These are phyloP conservation scores for Microchirus variegatus DNA, from an alignment of 2,797 vertebrate species.

Conservation along the genomic window DNA sequence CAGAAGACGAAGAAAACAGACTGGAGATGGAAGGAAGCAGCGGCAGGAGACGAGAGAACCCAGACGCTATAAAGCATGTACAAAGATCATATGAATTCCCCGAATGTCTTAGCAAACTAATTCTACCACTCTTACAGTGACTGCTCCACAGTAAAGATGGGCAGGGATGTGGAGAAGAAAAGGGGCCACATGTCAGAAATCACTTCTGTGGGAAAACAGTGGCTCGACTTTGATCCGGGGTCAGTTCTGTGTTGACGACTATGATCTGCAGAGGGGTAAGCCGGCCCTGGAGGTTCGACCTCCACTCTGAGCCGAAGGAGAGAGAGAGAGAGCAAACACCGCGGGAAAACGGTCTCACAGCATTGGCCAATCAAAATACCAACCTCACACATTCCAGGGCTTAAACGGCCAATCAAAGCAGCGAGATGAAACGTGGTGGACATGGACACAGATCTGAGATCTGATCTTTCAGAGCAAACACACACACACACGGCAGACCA, in stretches of 20 bases:
- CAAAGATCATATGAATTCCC: no score
- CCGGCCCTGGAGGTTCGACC: conserved; percentile 54
- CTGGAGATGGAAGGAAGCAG: not conserved
- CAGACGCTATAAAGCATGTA: no score
- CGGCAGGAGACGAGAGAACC: not conserved
- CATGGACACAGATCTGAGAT: conserved; percentile 35
- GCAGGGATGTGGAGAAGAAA: not conserved
- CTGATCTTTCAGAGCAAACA: conserved; percentile 62
- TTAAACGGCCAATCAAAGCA: conserved; percentile 65
- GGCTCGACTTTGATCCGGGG: conserved; percentile 27
- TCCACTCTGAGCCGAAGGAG: conserved; percentile 30
- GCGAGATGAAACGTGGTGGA: conserved; percentile 43
- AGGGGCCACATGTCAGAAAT: not conserved
- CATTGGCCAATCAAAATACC: conserved; percentile 66
- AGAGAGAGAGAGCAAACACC: conserved; percentile 29
- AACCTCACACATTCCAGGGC: conserved; percentile 60
- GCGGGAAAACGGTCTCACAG: conserved; percentile 51
- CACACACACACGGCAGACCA: conserved; percentile 62
- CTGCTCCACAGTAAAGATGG: no score
- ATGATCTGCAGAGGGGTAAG: conserved; percentile 35
- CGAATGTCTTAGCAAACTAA: no score
- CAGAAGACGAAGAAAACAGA: no score
- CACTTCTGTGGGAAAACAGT: not conserved
- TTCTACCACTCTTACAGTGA: no score
- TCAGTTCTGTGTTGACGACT: conserved; percentile 32